phyloP scores from a whole-genome alignment of 2,113 vertebrate species.

The Nothoprocta pentlandii region DNA sequence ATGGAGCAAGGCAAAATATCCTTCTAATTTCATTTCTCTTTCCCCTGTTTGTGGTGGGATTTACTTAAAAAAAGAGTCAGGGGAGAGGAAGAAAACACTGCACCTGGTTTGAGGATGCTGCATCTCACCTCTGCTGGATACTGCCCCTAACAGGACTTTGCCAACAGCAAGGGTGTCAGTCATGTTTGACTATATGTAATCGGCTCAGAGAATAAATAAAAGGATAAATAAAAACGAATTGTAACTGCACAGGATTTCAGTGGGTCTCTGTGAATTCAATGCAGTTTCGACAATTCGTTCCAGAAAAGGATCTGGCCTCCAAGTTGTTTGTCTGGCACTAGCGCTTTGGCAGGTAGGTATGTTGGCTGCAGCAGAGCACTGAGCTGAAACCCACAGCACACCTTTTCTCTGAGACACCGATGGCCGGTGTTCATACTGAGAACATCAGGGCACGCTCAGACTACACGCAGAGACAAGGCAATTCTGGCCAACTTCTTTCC shows the following conservation, averaged over 20 bases:
- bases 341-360: too few relatives aligned
- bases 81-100: conserved; percentile 16
- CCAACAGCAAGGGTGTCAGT: background rate
- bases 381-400: background rate
- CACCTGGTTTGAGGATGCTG: background rate
- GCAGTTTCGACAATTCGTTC: background rate
- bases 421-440: background rate
- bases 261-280: background rate
- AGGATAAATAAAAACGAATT: background rate
- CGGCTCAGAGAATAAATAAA: background rate
- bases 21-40: background rate
- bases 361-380: background rate
- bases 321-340: background rate
- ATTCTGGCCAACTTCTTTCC: background rate
- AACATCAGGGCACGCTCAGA: background rate
- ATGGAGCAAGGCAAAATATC: background rate
- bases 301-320: background rate
- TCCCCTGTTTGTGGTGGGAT: background rate
- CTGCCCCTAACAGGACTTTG: background rate
- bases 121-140: background rate
- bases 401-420: rapidly evolving
- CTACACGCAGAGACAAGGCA: background rate
- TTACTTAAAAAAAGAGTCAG: conserved; percentile 13
- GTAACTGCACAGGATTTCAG: rapidly evolving
- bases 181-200: background rate